Evolutionary conservation across 2,797 vertebrate genomes (phyloP).

Genomic region (Typhlichthys eigenmanni): DNA sequence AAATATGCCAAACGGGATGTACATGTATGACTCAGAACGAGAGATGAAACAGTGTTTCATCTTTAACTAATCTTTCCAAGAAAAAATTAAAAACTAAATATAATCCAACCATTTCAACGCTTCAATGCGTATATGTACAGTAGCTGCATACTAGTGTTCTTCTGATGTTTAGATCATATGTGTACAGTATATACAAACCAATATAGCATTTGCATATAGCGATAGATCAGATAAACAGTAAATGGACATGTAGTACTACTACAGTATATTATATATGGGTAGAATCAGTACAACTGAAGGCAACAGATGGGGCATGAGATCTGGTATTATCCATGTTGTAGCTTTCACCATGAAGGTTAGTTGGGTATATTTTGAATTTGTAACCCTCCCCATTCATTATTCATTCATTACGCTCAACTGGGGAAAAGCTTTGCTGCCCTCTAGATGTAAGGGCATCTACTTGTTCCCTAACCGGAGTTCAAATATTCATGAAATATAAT

Average conservation of each 20-base stretch:
- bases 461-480: slow-evolving; percentile 10
- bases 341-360: slow-evolving; percentile 36
- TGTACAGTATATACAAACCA: not conserved
- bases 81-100: slow-evolving; percentile 5
- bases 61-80: slow-evolving; percentile 18
- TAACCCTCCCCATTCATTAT: slow-evolving; percentile 12
- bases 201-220: not conserved
- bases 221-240: not conserved
- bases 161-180: not conserved
- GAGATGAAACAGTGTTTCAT: slow-evolving; percentile 8
- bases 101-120: slow-evolving; percentile 26
- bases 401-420: slow-evolving; percentile 1
- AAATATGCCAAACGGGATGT: not conserved
- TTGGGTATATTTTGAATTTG: slow-evolving; percentile 23
- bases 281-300: slow-evolving; percentile 20
- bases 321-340: slow-evolving; percentile 40
- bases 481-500: slow-evolving; percentile 1
- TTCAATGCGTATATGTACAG: not conserved
- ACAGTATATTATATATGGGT: slow-evolving; percentile 18
- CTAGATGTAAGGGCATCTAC: not conserved
- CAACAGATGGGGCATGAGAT: slow-evolving; percentile 59
- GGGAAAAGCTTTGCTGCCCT: not conserved
- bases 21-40: not conserved
- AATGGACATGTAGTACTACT: not conserved
- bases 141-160: slow-evolving; percentile 2